phyloP scores from a whole-genome alignment of 2,797 vertebrate genomes.

The Lagodon rhomboides region DNA sequence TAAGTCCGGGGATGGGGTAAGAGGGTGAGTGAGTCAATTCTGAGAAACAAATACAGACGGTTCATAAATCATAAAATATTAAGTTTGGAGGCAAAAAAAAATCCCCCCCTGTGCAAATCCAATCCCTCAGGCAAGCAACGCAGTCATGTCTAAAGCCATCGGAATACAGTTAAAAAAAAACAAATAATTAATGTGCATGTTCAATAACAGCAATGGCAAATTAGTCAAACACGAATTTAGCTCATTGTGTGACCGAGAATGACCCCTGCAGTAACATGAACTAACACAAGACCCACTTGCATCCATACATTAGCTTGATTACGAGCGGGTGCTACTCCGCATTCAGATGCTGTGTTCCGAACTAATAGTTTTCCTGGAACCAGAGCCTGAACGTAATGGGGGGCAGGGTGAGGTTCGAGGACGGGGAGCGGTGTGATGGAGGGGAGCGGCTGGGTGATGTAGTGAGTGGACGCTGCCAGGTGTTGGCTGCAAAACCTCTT shows the following conservation, averaged over 20 bases:
- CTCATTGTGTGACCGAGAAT: constrained; percentile 15
- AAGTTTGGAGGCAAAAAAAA: constrained; percentile 15
- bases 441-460: constrained; percentile 14
- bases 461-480: constrained; percentile 60
- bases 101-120: constrained; percentile 11
- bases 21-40: constrained; percentile 16
- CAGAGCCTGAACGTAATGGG: constrained; percentile 10
- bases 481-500: constrained; percentile 39
- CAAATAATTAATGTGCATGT: neutral
- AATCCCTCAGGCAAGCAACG: neutral
- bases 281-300: constrained; percentile 8
- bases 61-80: constrained; percentile 53
- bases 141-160: constrained; percentile 4
- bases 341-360: constrained; percentile 30
- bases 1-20: neutral
- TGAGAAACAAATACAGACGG: constrained; percentile 41
- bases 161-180: neutral
- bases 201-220: constrained; percentile 2
- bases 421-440: constrained; percentile 20
- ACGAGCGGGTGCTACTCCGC: constrained; percentile 28
- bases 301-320: constrained; percentile 52
- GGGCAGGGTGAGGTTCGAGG: constrained; percentile 4
- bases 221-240: constrained; percentile 1
- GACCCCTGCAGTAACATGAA: neutral
- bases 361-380: constrained; percentile 50